These are phyloP conservation scores for Arenicola marina DNA, from an alignment of 2,888 invertebrate species.

Conservation along the genomic window DNA sequence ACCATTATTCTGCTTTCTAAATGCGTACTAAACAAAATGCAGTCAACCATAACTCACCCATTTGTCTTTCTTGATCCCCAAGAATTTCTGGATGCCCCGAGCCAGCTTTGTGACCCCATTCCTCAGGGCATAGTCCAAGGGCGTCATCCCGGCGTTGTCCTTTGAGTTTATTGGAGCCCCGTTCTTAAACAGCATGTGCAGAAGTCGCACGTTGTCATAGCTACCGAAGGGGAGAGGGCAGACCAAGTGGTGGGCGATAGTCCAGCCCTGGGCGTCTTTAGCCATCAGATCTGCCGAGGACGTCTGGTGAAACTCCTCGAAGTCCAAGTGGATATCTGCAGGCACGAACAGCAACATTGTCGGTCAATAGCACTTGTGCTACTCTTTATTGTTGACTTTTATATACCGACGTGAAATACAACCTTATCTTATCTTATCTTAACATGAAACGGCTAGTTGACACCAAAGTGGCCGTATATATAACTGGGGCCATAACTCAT, in stretches of 20 bases:
- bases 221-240: constrained; percentile 54
- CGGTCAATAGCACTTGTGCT: no score
- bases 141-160: constrained; percentile 49
- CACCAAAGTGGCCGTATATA: no score
- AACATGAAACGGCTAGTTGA: no score
- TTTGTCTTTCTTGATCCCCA: constrained; percentile 31
- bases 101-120: constrained; percentile 43
- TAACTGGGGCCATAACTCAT: no score
- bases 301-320: constrained; percentile 35
- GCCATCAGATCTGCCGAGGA: constrained; percentile 48
- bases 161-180: constrained; percentile 50
- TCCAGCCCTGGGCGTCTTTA: constrained; percentile 56
- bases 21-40: no score
- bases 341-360: no score
- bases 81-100: constrained; percentile 42
- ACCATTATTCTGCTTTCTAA: no score
- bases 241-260: constrained; percentile 59
- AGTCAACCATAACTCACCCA: constrained; percentile 38
- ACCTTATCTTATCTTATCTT: no score
- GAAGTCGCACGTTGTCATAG: constrained; percentile 58
- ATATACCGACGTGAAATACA: no score
- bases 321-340: constrained; percentile 25
- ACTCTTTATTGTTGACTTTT: no score
- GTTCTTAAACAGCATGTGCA: constrained; percentile 51
- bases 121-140: constrained; percentile 46